Base-by-base conservation (phyloP, 1,140 invertebrate genomes). In the Cardiocondyla obscurior region DNA sequence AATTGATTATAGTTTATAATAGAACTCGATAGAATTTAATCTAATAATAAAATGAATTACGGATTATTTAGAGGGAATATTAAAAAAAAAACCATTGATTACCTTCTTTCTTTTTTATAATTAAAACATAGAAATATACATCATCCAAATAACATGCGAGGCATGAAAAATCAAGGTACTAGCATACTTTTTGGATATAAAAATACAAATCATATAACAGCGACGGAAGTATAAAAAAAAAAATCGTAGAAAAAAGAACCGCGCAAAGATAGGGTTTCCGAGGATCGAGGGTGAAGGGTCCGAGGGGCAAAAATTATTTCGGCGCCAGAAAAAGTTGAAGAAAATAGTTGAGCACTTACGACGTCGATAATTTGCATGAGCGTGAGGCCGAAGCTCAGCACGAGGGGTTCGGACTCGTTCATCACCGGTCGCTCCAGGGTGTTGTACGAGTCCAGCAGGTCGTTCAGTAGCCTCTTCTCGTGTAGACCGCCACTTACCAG, bases 311-410 rank as follows among this genome's bases (percentile, higher is more conserved):
- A 42, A 62, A 39, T 25, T 5, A 10, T 4, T 55, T n/a, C n/a
- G 28, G 44, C 25, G 28, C 28, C 39, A 33, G 12, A 36, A 30
- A 2, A 28, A 60, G 36, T 22, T 77, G 55, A 42, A 77, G 44
- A 77, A 74, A 57, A 44, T 87, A 58, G 46, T 82, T 86, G 91
- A 88, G 39, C 74, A 97, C 97, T 96, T 96, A 99, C 99, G 96
- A 99, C 99, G 95, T 99, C 99, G 94, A 99, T 99, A 94, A 99
- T 99, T 96, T 99, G 99, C 97, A 99, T 99, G 92, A 99, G 96
- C 91, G 98, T 99, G 94, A 99, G 96, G 92, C 98, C 98, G 95
- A 99, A 99, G 94, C 96, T 98, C 94, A 99, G 97, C 95, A 97
- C 96, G 90, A 99, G 96, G 90, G 98, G 97, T 92, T 99, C 97